phyloP scores from a whole-genome alignment of 2,888 invertebrate species.

The Cyaniris semiargus region DNA sequence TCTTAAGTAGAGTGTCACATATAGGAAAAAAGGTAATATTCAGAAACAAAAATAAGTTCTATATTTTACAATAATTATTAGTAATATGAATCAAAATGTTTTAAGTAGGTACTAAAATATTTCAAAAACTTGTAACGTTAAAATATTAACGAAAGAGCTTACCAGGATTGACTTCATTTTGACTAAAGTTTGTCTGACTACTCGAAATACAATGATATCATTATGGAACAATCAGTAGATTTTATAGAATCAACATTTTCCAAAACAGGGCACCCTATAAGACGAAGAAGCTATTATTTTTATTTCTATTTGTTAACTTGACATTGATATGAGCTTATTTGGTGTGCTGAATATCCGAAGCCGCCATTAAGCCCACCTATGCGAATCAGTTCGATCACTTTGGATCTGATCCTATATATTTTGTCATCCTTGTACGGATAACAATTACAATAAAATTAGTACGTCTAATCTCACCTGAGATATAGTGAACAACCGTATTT shows the following conservation, averaged over 20 bases:
- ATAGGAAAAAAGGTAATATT: neutral
- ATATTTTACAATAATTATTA: too few species aligned
- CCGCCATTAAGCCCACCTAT: conserved; percentile 55
- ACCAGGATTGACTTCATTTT: conserved; percentile 68
- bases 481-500: neutral
- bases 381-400: conserved; percentile 48
- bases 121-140: too few species aligned
- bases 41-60: neutral
- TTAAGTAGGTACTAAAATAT: too few species aligned
- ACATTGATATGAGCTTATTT: conserved; percentile 64
- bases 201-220: conserved; percentile 60
- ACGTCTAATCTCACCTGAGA: neutral
- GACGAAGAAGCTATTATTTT: conserved; percentile 70
- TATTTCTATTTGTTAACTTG: conserved; percentile 55
- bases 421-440: conserved; percentile 9
- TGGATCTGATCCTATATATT: neutral
- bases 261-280: conserved; percentile 59
- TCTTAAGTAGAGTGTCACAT: too few species aligned
- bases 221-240: conserved; percentile 54
- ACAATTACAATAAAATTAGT: conserved; percentile 8
- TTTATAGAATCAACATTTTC: conserved; percentile 69
- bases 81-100: too few species aligned
- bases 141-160: conserved; percentile 46
- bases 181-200: conserved; percentile 49
- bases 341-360: conserved; percentile 61